Percentiles rank a stretch among this genome's conserved stretches.
Evolutionary conservation across 2,888 invertebrate genomes (phyloP).

Genomic region (Apamea anceps): DNA sequence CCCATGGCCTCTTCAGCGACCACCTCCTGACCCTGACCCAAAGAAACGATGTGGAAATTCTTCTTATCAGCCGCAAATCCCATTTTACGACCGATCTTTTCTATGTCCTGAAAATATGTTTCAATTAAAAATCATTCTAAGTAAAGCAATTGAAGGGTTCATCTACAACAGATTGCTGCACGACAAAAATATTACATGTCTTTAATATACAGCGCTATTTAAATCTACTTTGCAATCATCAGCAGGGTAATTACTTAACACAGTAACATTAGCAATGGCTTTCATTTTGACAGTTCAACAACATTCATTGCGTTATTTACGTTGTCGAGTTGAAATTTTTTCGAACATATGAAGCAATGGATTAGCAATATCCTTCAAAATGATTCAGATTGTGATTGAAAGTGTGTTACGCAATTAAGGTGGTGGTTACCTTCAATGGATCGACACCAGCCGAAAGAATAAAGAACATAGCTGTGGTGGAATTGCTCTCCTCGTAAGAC

Average conservation of each 20-base stretch:
- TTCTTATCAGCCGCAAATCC: slow-evolving; percentile 94
- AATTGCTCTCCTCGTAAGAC: slow-evolving; percentile 96
- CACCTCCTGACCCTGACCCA: slow-evolving; percentile 98
- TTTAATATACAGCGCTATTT: background rate
- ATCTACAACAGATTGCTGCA: background rate
- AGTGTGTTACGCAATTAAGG: background rate
- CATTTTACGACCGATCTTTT: slow-evolving; percentile 94
- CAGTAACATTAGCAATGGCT: background rate
- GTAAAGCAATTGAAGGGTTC: background rate
- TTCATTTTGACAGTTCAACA: background rate
- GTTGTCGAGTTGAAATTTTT: too few relatives aligned
- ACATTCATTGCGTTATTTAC: too few relatives aligned
- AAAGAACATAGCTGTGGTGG: slow-evolving; percentile 97
- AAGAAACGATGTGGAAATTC: slow-evolving; percentile 97
- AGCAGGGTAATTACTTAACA: background rate
- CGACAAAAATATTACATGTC: background rate
- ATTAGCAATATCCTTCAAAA: background rate
- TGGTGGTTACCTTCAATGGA: slow-evolving; percentile 93
- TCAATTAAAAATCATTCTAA: background rate
- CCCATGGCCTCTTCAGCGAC: slow-evolving; percentile 97
- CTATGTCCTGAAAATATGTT: slow-evolving; percentile 92
- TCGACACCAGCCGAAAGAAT: slow-evolving; percentile 98
- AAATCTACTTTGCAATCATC: background rate
- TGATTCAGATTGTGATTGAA: background rate
- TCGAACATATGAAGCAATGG: background rate